Base-by-base conservation (phyloP, 35 echinoderm and acorn worm genomes). In the Amphiura filiformis region DNA sequence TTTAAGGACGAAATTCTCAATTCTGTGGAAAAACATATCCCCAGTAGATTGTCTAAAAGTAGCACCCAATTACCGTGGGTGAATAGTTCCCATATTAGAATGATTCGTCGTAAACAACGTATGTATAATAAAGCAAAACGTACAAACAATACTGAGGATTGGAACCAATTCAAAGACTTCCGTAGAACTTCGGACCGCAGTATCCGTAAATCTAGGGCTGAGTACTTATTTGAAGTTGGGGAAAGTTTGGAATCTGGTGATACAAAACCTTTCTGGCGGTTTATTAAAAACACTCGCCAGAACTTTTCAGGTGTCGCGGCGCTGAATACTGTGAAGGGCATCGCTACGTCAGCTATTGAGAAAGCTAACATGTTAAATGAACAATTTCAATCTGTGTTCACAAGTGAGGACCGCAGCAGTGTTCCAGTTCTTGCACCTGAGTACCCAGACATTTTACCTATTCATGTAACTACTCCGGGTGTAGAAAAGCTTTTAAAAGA, bases 221-320 rank as follows among this genome's bases (percentile, higher is more conserved):
- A 77, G 17, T 39, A 78, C 40, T 30, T 77, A n/a, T 30, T 30
- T 14, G 40, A 30, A 30, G 85, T 41, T 14, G 31, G 76, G 61
- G 85, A 65, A 57, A 49, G 28, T 34, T 78, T 76, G 38, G 34
- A 3, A 33, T 35, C 85, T 77, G 32, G 30, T 33, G 61, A 76
- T 36, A 78, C 85, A 77, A 87, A n/a, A 76, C 65, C 85, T 31
- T 87, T 87, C 35, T 87, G 85, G 85, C 61, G 76, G 18, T 87
- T 76, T 39, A 47, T 87, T 38, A 77, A 87, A 31, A 77, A 34
- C 31, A 17, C 17, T 11, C 61, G 76, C 5, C 85, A 87, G 36
- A 77, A 39, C 7, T 77, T 49, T 39, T 38, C 76, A 1, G 85
- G 65, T n/a, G 76, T 78, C 13, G 14, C 85, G 26, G 22, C 85